phyloP scores from a whole-genome alignment of 2,888 invertebrate genomes.

The Acleris sparsana region DNA sequence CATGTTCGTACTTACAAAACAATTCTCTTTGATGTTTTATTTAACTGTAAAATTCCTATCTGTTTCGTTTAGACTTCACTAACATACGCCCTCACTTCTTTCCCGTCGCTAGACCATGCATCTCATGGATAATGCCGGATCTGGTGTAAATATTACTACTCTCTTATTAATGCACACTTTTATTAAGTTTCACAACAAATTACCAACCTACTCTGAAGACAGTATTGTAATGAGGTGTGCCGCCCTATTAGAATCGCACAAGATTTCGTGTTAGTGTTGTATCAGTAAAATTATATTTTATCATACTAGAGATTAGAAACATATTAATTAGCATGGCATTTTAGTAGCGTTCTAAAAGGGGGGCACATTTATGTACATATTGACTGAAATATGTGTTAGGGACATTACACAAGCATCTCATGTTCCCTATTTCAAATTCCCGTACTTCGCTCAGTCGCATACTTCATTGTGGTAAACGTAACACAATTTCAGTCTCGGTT shows the following conservation, averaged over 20 bases:
- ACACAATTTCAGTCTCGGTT: slow-evolving; percentile 58
- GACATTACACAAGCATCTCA: slow-evolving; percentile 29
- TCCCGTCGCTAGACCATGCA: slow-evolving; percentile 91
- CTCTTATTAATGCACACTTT: slow-evolving; percentile 78
- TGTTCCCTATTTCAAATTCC: slow-evolving; percentile 13
- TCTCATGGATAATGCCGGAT: slow-evolving; percentile 95
- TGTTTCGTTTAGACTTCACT: slow-evolving; percentile 53
- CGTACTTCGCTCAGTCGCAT: slow-evolving; percentile 2
- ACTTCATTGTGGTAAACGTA: slow-evolving; percentile 30
- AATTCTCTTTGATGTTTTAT: slow-evolving; percentile 7
- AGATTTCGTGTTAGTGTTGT: background rate
- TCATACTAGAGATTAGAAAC: background rate
- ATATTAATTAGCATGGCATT: background rate
- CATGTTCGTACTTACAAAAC: slow-evolving; percentile 18
- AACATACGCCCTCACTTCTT: slow-evolving; percentile 73
- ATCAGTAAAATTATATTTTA: background rate
- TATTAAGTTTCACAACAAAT: slow-evolving; percentile 57
- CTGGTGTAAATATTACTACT: slow-evolving; percentile 91
- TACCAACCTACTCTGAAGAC: slow-evolving; percentile 45
- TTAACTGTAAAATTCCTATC: background rate
- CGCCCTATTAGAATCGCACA: slow-evolving; percentile 49
- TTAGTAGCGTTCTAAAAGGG: slow-evolving; percentile 46
- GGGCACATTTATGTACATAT: slow-evolving; percentile 45
- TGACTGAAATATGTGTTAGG: slow-evolving; percentile 46
- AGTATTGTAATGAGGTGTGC: slow-evolving; percentile 49